Evolutionary conservation across 2,797 vertebrate species (phyloP).

Genomic region (Rhinichthys osculus): DNA sequence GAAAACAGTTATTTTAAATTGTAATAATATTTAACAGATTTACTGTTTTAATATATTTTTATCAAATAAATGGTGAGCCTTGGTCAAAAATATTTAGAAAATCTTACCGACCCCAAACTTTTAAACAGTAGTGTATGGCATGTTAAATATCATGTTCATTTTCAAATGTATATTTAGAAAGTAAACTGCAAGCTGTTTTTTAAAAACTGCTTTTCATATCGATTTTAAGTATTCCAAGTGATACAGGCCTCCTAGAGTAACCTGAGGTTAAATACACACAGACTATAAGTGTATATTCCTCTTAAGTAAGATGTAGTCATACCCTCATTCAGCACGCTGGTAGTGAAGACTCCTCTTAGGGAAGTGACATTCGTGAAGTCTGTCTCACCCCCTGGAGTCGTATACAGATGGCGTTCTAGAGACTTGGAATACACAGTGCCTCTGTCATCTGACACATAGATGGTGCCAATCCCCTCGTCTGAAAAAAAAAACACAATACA

Average conservation of each 20-base stretch:
- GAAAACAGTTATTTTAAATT: background rate
- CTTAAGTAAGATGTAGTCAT: slow-evolving; percentile 36
- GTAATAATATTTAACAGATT: background rate
- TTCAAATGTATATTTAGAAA: background rate
- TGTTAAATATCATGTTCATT: background rate
- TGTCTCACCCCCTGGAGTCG: slow-evolving; percentile 87
- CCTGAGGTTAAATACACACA: background rate
- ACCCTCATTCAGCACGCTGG: slow-evolving; percentile 90
- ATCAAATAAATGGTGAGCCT: background rate
- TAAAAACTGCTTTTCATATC: background rate
- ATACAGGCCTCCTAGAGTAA: background rate
- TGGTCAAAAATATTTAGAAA: background rate
- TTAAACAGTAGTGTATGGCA: background rate
- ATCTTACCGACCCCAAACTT: background rate
- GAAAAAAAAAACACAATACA: slow-evolving; percentile 38
- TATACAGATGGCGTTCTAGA: slow-evolving; percentile 91
- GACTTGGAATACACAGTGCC: slow-evolving; percentile 94
- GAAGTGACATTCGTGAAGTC: slow-evolving; percentile 97
- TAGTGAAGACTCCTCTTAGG: slow-evolving; percentile 90
- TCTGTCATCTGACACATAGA: slow-evolving; percentile 92
- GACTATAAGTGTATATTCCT: background rate
- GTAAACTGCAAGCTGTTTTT: background rate
- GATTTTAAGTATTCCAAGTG: background rate
- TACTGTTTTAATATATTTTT: background rate
- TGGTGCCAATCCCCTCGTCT: slow-evolving; percentile 91